Conservation (phyloP, 64 coral and sea anemone genomes). For the Montipora cactus region DNA sequence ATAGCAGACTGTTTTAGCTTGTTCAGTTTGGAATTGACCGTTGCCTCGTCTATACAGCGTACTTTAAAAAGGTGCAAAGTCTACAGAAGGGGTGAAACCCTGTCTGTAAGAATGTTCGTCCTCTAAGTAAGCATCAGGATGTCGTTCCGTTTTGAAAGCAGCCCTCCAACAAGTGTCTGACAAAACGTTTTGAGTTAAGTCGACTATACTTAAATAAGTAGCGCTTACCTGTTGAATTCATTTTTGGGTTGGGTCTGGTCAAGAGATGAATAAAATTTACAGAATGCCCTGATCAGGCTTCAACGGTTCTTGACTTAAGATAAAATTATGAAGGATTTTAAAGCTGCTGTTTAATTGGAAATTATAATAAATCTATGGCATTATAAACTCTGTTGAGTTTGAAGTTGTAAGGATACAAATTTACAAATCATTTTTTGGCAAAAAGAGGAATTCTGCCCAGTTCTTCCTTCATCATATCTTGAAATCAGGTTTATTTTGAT, state of each 20-base stretch:
- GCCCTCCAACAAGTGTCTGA: not conserved
- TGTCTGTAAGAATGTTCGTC: not conserved
- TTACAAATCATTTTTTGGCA: not conserved
- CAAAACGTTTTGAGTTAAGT: not conserved
- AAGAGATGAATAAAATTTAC: constrained; percentile 8
- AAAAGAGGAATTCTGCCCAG: not conserved
- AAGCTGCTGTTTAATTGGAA: not conserved
- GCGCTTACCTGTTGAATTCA: not conserved
- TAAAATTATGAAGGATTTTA: not conserved
- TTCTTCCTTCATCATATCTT: not conserved
- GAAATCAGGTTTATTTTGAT: not conserved
- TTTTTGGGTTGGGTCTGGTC: constrained; percentile 16
- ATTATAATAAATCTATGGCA: not conserved
- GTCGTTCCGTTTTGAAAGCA: not conserved
- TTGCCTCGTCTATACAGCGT: not conserved
- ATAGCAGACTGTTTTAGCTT: constrained; percentile 12
- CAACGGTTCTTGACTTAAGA: not conserved
- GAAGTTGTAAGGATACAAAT: not conserved
- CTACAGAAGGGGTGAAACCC: not conserved
- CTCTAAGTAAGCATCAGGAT: not conserved
- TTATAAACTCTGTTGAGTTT: not conserved
- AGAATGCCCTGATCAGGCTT: not conserved
- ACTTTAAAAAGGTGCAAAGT: constrained; percentile 17
- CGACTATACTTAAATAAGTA: not conserved
- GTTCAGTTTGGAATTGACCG: not conserved